phyloP scores from a whole-genome alignment of 2,888 invertebrate genomes.

The Opisthograptis luteolata region DNA sequence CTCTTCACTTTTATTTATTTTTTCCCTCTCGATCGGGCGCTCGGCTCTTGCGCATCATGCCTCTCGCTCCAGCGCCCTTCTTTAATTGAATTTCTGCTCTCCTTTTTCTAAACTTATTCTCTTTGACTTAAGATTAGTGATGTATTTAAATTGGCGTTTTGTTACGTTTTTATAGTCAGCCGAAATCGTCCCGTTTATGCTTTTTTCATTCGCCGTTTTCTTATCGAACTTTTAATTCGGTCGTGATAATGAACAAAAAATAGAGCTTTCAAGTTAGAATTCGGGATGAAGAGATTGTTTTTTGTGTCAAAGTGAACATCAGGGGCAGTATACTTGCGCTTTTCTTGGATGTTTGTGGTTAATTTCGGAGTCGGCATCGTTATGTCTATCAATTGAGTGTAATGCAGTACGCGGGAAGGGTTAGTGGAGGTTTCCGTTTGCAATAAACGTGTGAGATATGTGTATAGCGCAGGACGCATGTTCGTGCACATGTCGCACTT shows the following conservation, averaged over 20 bases:
- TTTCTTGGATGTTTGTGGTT: slow-evolving; percentile 43
- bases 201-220: slow-evolving; percentile 50
- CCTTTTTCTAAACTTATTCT: slow-evolving; percentile 80
- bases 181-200: slow-evolving; percentile 45
- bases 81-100: slow-evolving; percentile 79
- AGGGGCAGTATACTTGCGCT: slow-evolving; percentile 20
- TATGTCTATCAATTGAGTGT: slow-evolving; percentile 69
- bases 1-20: slow-evolving; percentile 78
- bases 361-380: slow-evolving; percentile 62
- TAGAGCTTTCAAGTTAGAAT: slow-evolving; percentile 35
- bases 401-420: slow-evolving; percentile 54
- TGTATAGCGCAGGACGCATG: slow-evolving; percentile 35
- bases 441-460: slow-evolving; percentile 68
- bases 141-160: slow-evolving; percentile 81
- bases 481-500: slow-evolving; percentile 51
- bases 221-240: slow-evolving; percentile 74
- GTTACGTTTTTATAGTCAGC: slow-evolving; percentile 75
- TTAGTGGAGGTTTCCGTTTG: slow-evolving; percentile 70
- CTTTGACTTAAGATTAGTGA: slow-evolving; percentile 83
- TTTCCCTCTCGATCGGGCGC: slow-evolving; percentile 58
- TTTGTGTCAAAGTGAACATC: slow-evolving; percentile 16
- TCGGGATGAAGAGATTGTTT: slow-evolving; percentile 18
- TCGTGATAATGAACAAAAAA: slow-evolving; percentile 57
- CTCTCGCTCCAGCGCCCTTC: slow-evolving; percentile 63
- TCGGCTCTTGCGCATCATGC: slow-evolving; percentile 50